Evolutionary conservation across 1,140 invertebrate genomes (phyloP), one percentile per base, ranked within the genome.

Genomic region (Neotoxoptera formosana): DNA sequence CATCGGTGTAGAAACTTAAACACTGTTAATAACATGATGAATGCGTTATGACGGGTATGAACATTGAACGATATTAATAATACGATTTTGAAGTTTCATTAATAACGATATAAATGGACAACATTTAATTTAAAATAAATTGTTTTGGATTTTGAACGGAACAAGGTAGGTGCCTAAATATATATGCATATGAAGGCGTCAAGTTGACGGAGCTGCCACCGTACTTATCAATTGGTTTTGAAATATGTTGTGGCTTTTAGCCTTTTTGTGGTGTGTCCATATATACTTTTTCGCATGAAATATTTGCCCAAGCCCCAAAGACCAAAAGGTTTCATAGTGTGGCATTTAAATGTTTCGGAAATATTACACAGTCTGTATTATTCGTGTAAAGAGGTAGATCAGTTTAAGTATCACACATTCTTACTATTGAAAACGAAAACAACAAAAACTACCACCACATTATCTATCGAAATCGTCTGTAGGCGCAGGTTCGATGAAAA

Each of bases 41-140:
- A 89, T 23, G n/a, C n/a, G 87, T 89, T 51, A 36, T 36, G 48
- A 89, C 47, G 48, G n/a, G 48, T 48, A n/a, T 76, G n/a, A 67
- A 76, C 60, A n/a, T 14, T n/a, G 84, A 47, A 86, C 14, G 14
- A 25, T 47, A 41, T 84, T 86, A 53, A 89, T 89, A 89, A 11
- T 89, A 53, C 48, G 48, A 53, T 53, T 51, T 53, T 36, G 87
- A 53, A 51, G 48, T 51, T 53, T 53, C 87, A 53, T 89, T 89
- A 89, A 89, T 53, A 89, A 89, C 36, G 8, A 41, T 84, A 84
- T 84, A 36, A 36, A 84, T 84, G 83, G 41, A 23, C 81, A 83
- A 83, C 21, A 41, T 34, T 21, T 83, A 76, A 76, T 76, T 76
- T 76, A 76, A 76, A 76, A 76, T 76, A 76, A 76, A 76, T 76